Base-by-base conservation (phyloP, 2,113 vertebrate genomes). In the Apteryx mantelli region DNA sequence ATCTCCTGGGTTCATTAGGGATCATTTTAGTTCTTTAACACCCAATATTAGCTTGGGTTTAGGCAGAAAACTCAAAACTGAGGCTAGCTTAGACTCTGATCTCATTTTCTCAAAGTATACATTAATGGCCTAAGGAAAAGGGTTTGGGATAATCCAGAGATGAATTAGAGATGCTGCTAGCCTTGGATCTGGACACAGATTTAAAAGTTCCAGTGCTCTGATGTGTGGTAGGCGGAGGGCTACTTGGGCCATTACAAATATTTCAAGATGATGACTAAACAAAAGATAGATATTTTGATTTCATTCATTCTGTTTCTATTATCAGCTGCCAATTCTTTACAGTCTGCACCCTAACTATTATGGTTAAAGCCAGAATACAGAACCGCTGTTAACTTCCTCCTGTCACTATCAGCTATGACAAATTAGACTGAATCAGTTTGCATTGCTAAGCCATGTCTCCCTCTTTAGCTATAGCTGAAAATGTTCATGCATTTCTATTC, bases 191-290 rank as follows among this genome's bases (percentile, higher is more conserved):
- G 84, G 71, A 92, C 34, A 61, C 40, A 55, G 2, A 6, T 86
- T 95, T 91, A 88, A 94, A 91, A 89, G 74, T 53, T 91, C 20
- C 36, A 77, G 40, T 66, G 78, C 3, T 53, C 48, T 14, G 48
- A 55, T 66, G 9, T 20, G 3, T n/a, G 40, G 70, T 82, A 91
- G 94, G 91, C 92, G 95, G 96, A 93, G 95, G 76, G 52, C 38
- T 95, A 32, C 60, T 95, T 74, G 66, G 71, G 93, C 70, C 44
- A 78, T 70, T 73, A 77, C 87, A 91, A 95, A 89, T 94, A 86
- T 89, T 95, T 92, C 91, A 96, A 95, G 82, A 96, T 85, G 93
- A 95, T 78, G 92, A 83, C 91, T 96, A 91, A 84, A 79, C 65
- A 93, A 88, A 88, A 44, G 63, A 89, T 93, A 92, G 94, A 96